phyloP scores from a whole-genome alignment of 2,888 invertebrate genomes.

The Lasioglossum morio region DNA sequence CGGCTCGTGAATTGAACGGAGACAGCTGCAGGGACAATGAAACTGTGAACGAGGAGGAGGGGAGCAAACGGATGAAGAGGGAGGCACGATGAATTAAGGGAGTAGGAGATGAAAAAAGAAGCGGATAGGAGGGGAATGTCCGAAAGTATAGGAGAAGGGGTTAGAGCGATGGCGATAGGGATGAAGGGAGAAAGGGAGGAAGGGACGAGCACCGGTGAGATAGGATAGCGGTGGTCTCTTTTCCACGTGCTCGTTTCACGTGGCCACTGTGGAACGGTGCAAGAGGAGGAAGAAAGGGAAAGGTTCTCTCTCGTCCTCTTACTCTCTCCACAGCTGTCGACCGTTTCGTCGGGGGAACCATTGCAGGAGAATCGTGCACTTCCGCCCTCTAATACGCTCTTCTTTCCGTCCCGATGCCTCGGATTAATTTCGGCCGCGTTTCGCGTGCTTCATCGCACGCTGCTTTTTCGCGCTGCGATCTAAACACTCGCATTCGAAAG shows the following conservation, averaged over 20 bases:
- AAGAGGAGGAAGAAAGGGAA: constrained; percentile 19
- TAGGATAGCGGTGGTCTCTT: constrained; percentile 51
- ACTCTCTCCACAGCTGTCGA: constrained; percentile 53
- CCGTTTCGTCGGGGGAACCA: constrained; percentile 52
- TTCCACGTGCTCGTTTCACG: constrained; percentile 56
- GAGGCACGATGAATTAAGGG: constrained; percentile 43
- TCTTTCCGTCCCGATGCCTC: constrained; percentile 73
- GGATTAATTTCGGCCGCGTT: constrained; percentile 40
- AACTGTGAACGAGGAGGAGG: constrained; percentile 11
- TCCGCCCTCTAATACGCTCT: constrained; percentile 75
- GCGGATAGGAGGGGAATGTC: constrained; percentile 46
- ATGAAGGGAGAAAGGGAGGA: constrained; percentile 21
- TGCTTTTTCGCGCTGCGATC: not conserved
- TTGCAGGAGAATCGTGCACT: constrained; percentile 80
- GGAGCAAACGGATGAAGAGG: constrained; percentile 30
- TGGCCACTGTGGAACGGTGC: not conserved
- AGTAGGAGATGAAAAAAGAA: constrained; percentile 45
- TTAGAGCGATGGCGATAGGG: not conserved
- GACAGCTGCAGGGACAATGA: constrained; percentile 50
- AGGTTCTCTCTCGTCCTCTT: constrained; percentile 2
- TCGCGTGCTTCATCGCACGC: not conserved
- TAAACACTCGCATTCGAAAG: not conserved
- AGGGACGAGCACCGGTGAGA: constrained; percentile 19
- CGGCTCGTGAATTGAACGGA: constrained; percentile 29
- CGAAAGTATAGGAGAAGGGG: constrained; percentile 64